A percentile compares a stretch with the other conserved stretches of the same genome.
phyloP scores from a whole-genome alignment of 2,797 vertebrate genomes.

The Fundulus diaphanus region DNA sequence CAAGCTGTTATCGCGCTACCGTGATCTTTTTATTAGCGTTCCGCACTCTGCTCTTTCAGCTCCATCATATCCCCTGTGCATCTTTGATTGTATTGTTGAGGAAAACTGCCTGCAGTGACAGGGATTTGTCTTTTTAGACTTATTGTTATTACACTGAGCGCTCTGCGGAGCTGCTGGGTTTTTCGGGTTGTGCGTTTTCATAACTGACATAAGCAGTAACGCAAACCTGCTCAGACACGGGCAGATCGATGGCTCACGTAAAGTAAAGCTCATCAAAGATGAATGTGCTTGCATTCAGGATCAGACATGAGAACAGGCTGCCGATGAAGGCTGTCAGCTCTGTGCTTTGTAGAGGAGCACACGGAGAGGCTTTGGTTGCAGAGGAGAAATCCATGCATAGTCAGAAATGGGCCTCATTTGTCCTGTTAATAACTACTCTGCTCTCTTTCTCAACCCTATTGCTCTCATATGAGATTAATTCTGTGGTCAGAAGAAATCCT shows the following conservation, averaged over 20 bases:
- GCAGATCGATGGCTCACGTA: conserved; percentile 12
- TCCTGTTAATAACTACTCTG: background rate
- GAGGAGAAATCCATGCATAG: background rate
- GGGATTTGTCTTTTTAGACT: conserved; percentile 26
- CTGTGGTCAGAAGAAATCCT: background rate
- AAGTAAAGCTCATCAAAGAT: conserved; percentile 7
- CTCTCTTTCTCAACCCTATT: background rate
- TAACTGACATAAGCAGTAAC: conserved; percentile 7
- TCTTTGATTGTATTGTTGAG: conserved; percentile 24
- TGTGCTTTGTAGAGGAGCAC: background rate
- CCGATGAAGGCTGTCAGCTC: background rate
- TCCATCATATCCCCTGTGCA: conserved; percentile 4
- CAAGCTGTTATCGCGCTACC: conserved; percentile 28
- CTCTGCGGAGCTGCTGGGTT: background rate
- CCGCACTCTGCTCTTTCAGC: conserved; percentile 17
- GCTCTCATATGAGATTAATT: background rate
- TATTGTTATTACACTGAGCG: conserved; percentile 26
- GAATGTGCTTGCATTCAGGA: background rate
- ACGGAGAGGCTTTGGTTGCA: too few species aligned
- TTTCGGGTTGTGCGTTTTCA: background rate
- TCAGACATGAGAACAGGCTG: background rate
- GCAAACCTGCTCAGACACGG: conserved; percentile 7
- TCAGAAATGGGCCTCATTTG: background rate
- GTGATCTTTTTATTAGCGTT: conserved; percentile 42
- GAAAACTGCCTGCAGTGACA: conserved; percentile 10